Percentiles rank a stretch among this genome's conserved stretches.
Evolutionary conservation across 2,113 vertebrate genomes (phyloP).

Genomic region (Zingel zingel): DNA sequence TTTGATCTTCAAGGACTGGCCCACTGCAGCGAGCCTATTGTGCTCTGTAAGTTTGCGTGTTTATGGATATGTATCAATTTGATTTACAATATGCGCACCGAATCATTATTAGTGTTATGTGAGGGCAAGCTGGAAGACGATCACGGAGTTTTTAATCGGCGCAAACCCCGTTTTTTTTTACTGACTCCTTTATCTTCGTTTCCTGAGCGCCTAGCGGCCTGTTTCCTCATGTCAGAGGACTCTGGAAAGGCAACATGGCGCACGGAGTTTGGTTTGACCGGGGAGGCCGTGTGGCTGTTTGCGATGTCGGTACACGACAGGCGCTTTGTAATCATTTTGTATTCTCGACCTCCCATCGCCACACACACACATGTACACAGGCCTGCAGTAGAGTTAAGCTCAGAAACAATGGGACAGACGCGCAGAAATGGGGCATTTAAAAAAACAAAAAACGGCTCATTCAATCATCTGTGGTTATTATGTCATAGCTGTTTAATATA

Average conservation of each 20-base stretch:
- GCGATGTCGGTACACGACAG: neutral
- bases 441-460: neutral
- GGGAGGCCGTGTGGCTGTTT: conserved; percentile 60
- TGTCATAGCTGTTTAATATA: neutral
- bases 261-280: conserved; percentile 53
- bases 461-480: neutral
- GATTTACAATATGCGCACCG: neutral
- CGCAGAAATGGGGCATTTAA: neutral
- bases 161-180: neutral
- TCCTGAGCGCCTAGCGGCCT: conserved; percentile 68
- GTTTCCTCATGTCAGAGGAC: conserved; percentile 65
- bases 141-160: neutral
- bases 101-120: neutral
- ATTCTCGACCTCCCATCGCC: neutral
- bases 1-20: conserved; percentile 55
- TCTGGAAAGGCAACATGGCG: conserved; percentile 76
- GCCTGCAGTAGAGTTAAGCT: neutral
- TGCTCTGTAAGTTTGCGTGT: conserved; percentile 31
- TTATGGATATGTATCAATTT: conserved; percentile 1
- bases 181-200: conserved; percentile 14
- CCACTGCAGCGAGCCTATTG: conserved; percentile 52
- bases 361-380: neutral
- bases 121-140: neutral
- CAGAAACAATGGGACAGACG: neutral
- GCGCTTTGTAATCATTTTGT: conserved; percentile 26